Percentiles rank a stretch among this genome's conserved stretches.
phyloP scores from a whole-genome alignment of 2,113 vertebrate genomes.

The Albula glossodonta region DNA sequence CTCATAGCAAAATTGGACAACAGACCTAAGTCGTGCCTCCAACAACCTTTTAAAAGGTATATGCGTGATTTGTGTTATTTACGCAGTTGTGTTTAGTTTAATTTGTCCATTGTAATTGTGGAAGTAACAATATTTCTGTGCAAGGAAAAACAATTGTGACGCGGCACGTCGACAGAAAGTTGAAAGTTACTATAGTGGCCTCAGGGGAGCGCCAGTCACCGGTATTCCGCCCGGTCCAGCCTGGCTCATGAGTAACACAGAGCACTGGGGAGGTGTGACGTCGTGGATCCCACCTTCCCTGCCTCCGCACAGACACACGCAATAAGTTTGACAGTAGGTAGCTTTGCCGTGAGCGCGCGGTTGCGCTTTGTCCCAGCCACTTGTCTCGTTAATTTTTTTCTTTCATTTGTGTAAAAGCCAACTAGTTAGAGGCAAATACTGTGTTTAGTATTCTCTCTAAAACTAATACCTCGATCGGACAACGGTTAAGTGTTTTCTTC shows the following conservation, averaged over 20 bases:
- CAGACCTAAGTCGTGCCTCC: too few relatives aligned
- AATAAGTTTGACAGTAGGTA: constrained; percentile 33
- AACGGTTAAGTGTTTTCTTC: neutral
- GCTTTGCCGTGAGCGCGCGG: neutral
- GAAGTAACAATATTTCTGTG: neutral
- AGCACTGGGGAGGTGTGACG: constrained; percentile 51
- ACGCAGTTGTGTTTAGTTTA: neutral
- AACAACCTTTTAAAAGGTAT: neutral
- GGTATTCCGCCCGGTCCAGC: neutral
- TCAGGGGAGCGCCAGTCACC: constrained; percentile 22
- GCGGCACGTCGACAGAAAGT: neutral
- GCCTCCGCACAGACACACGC: constrained; percentile 14
- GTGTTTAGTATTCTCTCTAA: neutral
- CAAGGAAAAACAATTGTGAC: neutral
- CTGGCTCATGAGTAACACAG: neutral
- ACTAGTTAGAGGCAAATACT: neutral
- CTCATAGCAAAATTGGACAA: too few relatives aligned
- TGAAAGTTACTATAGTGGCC: constrained; percentile 10
- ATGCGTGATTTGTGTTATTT: neutral
- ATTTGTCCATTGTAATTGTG: neutral
- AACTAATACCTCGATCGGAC: neutral
- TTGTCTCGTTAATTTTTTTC: neutral
- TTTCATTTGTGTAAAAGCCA: neutral
- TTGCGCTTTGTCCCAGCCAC: neutral
- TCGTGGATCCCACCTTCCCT: constrained; percentile 53